Base-by-base conservation (phyloP, 2,888 invertebrate genomes). In the Polyploca ridens region DNA sequence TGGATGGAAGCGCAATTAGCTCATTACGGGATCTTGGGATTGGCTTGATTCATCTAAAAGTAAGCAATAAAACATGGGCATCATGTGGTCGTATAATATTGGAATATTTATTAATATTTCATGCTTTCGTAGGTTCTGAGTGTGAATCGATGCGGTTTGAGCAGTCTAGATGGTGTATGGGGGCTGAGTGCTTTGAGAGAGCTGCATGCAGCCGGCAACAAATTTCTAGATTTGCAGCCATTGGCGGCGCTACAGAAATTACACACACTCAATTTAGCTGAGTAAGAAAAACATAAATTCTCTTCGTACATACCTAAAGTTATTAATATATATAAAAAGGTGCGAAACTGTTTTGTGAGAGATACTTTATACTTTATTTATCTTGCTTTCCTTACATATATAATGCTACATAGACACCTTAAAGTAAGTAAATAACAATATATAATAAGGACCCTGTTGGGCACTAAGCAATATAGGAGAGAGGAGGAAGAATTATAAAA, bases 1-100 rank as follows among this genome's bases (percentile, higher is more conserved):
- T 97, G 5, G 96, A 96, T 68, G 97, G 96, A 38, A 96, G 96
- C 73, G 95, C 95, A 8, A 85, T 97, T 1, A 91, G 94, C 6
- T 96, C 96, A 0, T 82, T 97, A 60, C 90, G 97, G 64, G 97
- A 97, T 78, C 92, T 97, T 27, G 97, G 97, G 27, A 96, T 95
- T 70, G 95, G 95, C 33, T 88, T 97, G 68, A 90, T 92, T 62
- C 95, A 94, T 79, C 85, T 96, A 41, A 95, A 94, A 86, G 94
- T 95, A 78, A 65, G 63, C 64, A 46, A 46, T 44, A 14, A 46
- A 46, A 46, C n/a, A 46, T 46, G 5, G 46, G 46, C 5, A 46
- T 46, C n/a, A n/a, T n/a, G 11, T 61, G 7, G 16, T 33, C 16
- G 58, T 33, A 14, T 57, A 13, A 41, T 38, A 38, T 38, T 10